Evolutionary conservation across 2,888 invertebrate species (phyloP).

Genomic region (Copidosoma aretas): DNA sequence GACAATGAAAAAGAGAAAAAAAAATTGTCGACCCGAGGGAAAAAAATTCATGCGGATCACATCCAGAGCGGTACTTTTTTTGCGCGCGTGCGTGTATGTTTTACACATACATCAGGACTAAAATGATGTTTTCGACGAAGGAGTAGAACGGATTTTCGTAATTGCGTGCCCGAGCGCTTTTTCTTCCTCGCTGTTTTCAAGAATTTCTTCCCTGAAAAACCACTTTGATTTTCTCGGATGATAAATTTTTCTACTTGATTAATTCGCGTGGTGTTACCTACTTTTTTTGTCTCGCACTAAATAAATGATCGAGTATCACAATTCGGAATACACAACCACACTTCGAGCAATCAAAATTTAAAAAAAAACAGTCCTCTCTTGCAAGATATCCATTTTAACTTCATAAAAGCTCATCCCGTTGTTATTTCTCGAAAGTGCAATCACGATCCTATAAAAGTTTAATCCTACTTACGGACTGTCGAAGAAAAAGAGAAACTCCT

Average conservation of each 20-base stretch:
- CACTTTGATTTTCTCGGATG: too few species aligned
- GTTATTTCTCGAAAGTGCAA: neutral
- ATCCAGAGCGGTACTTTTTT: too few species aligned
- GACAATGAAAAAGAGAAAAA: neutral
- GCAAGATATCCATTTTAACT: neutral
- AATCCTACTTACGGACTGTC: neutral
- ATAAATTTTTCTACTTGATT: too few species aligned
- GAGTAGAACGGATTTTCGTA: too few species aligned
- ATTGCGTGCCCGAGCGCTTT: too few species aligned
- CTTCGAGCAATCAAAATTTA: too few species aligned
- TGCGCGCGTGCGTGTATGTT: too few species aligned
- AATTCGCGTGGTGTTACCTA: too few species aligned
- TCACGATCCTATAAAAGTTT: neutral
- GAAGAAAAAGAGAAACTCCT: neutral
- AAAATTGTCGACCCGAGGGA: neutral
- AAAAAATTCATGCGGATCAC: neutral
- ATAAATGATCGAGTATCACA: neutral
- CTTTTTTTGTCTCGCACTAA: neutral
- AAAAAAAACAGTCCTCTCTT: too few species aligned
- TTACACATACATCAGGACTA: too few species aligned
- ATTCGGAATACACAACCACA: neutral
- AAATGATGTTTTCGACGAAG: neutral
- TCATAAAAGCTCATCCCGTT: neutral
- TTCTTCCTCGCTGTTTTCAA: too few species aligned
- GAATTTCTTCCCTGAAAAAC: neutral